A percentile compares a stretch with the other conserved stretches of the same genome.
Conservation (phyloP, 2,113 vertebrate species). For the Nesogale talazaci region DNA sequence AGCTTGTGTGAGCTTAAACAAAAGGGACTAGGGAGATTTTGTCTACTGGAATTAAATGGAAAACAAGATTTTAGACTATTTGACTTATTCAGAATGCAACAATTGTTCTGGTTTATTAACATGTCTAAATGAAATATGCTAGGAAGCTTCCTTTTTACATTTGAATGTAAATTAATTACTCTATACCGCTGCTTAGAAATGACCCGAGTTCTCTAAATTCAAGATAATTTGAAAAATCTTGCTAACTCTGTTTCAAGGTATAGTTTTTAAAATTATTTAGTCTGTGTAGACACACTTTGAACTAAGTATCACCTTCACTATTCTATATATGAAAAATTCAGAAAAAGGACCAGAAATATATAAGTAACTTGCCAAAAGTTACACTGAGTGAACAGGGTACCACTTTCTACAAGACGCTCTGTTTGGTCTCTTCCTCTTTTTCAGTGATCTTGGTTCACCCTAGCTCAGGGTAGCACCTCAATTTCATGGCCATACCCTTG, state of each 20-base stretch:
- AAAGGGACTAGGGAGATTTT: background rate
- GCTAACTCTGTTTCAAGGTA: background rate
- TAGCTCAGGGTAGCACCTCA: background rate
- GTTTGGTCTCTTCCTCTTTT: background rate
- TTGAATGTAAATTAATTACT: background rate
- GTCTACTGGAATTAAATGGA: background rate
- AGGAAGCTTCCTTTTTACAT: background rate
- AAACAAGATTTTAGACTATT: background rate
- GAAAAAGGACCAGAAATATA: background rate
- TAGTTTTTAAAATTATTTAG: background rate
- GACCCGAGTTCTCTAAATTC: background rate
- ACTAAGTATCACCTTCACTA: background rate
- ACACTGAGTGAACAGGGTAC: background rate
- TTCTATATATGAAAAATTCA: background rate
- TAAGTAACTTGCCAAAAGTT: slow-evolving; percentile 27
- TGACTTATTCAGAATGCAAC: background rate
- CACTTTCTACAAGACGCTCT: background rate
- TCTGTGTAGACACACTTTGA: background rate
- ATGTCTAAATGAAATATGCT: background rate
- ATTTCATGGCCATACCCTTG: background rate
- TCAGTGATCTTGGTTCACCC: background rate
- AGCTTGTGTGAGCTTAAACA: background rate
- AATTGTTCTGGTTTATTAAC: background rate
- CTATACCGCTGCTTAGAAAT: background rate
- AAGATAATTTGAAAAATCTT: background rate